Evolutionary conservation across 2,113 vertebrate genomes (phyloP).

Genomic region (Bagarius yarrelli): DNA sequence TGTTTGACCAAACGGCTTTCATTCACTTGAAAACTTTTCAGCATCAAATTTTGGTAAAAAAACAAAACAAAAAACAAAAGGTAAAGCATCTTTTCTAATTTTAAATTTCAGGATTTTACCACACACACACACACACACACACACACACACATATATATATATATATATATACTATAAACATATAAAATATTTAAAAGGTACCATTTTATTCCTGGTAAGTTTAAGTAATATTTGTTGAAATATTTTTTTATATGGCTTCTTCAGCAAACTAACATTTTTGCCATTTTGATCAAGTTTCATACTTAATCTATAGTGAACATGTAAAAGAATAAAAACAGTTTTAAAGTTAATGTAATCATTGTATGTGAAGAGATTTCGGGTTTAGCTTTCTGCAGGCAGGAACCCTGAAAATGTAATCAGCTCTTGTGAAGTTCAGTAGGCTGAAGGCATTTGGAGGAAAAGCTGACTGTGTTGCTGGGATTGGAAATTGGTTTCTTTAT

Average conservation of each 20-base stretch:
- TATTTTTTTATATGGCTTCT: not conserved
- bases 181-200: not conserved
- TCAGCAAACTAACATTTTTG: not conserved
- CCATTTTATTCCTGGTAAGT: not conserved
- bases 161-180: no score
- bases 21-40: not conserved
- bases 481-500: not conserved
- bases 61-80: no score
- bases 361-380: not conserved
- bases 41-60: no score
- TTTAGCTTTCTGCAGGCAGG: not conserved
- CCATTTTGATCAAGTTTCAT: not conserved
- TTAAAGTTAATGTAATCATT: conserved; percentile 6
- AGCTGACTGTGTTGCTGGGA: not conserved
- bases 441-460: not conserved
- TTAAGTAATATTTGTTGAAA: not conserved
- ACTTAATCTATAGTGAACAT: not conserved
- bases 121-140: no score
- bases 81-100: no score
- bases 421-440: not conserved
- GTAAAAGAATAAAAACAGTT: not conserved
- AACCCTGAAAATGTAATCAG: not conserved
- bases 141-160: no score
- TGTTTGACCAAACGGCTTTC: not conserved
- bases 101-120: not conserved